Percentiles rank a stretch among this genome's conserved stretches.
Evolutionary conservation across 2,113 vertebrate species (phyloP).

Genomic region (Xiphophorus couchianus): DNA sequence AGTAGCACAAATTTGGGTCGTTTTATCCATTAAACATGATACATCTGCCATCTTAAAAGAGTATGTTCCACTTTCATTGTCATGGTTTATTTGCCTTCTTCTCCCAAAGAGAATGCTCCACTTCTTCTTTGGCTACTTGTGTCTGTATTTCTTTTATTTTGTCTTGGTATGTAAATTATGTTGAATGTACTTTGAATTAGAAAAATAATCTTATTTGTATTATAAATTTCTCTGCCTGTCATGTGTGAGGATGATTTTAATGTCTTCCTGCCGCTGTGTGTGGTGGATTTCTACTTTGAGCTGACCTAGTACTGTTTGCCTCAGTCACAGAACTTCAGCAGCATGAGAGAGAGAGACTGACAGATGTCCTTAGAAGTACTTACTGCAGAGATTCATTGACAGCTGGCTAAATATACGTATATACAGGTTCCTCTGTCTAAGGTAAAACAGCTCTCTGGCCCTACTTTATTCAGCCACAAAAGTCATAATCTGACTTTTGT

Average conservation of each 20-base stretch:
- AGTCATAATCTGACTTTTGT: too few species aligned
- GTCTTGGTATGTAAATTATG: neutral
- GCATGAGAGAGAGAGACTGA: slow-evolving; percentile 46
- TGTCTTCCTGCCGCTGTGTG: slow-evolving; percentile 24
- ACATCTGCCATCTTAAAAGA: slow-evolving; percentile 51
- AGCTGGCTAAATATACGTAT: slow-evolving; percentile 30
- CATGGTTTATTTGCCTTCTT: slow-evolving; percentile 8
- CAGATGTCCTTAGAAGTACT: slow-evolving; percentile 55
- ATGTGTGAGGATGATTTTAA: slow-evolving; percentile 8
- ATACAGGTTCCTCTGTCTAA: too few species aligned
- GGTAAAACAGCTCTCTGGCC: neutral
- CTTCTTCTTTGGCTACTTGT: slow-evolving; percentile 14
- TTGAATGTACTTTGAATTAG: neutral
- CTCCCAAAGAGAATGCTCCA: slow-evolving; percentile 21
- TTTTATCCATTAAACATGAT: slow-evolving; percentile 72
- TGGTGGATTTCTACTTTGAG: slow-evolving; percentile 35
- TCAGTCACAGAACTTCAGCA: slow-evolving; percentile 35
- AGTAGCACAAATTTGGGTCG: slow-evolving; percentile 63
- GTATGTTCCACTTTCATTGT: slow-evolving; percentile 60
- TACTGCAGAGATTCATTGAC: slow-evolving; percentile 26
- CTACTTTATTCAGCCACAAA: too few species aligned
- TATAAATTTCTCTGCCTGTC: neutral
- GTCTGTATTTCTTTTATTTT: slow-evolving; percentile 10
- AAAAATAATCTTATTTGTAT: neutral
- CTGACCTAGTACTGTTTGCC: slow-evolving; percentile 24